Evolutionary conservation across 2,888 invertebrate genomes (phyloP), one percentile per base, ranked within the genome.

Genomic region (Drosophila engyochracea): DNA sequence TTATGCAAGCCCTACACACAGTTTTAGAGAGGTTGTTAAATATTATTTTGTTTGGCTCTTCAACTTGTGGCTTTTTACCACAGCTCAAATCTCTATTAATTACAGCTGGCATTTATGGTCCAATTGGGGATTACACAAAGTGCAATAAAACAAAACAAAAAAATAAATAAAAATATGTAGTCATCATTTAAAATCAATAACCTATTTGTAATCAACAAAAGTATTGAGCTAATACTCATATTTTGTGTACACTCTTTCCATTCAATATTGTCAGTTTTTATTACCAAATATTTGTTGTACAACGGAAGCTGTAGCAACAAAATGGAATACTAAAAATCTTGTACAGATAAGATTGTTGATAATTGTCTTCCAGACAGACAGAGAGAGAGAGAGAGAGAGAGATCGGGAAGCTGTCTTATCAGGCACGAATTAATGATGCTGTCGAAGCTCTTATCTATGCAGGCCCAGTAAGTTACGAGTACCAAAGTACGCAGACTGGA

Each of bases 281-380:
- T 53, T 19, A 10, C 37, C 4, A n/a, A 53, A 22, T 25, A 33
- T 22, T 53, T 22, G 37, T 39, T 55, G 28, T 37, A 28, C 19
- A 52, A 66, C 70, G 74, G 82, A 47, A 74, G 76, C 69, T 64
- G 22, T 10, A 4, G 14, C 44, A 31, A 25, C n/a, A 41, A n/a
- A n/a, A 2, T n/a, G 0, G 4, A n/a, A 22, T 37, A 44, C 4
- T 33, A 25, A 28, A 47, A 7, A 16, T n/a, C 51, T 10, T 28
- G 58, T 14, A 14, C 3, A n/a, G 51, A 68, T 55, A 39, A 62
- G 25, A 33, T 31, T 41, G 25, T 33, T 39, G 28, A 14, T 25
- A 5, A 12, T 64, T 55, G 25, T 28, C 25, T 30, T 1, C 6
- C 37, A 37, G 28, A 9, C 2, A 12, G 14, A 62, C 47, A 30